Base-by-base conservation (phyloP, 2,113 vertebrate genomes). In the Leptosomus discolor region DNA sequence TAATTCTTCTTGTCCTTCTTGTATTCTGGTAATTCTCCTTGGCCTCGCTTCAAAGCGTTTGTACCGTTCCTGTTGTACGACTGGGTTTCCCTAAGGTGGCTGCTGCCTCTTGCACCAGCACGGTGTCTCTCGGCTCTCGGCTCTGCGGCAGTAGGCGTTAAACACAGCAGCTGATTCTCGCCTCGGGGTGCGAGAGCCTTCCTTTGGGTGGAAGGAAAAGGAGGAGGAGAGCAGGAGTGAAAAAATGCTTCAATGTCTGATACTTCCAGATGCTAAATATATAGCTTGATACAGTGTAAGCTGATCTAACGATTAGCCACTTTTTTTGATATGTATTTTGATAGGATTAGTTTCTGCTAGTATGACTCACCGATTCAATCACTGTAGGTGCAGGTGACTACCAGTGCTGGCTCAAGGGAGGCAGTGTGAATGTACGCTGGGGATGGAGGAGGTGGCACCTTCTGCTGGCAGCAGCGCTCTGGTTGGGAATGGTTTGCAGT, bases 61-160 rank as follows among this genome's bases (percentile, higher is more conserved):
- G 27, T 8, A 5, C 29, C 1, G 3, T 10, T 21, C 21, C 15
- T 14, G 21, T 4, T 60, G 56, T 32, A 7, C 0, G 2, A 6
- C 27, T 11, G 30, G 3, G 11, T 32, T 63, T 76, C 23, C 60
- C 37, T 27, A 4, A 9, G 3, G 41, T 4, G 23, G 13, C 67
- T 32, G 50, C 60, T 81, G 74, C 78, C 51, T 17, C 67, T 37
- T 37, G 9, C 22, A 4, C 19, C 32, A 15, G 36, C 9, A 6
- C 37, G 11, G 2, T 2, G 24, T 29, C 48, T 58, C 27, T 74
- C 9, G 45, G 45, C 45, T 46, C 51, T 27, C 63, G 27, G 22
- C 46, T 58, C 32, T 19, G 1, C 3, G 0, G n/a, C 7, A 4
- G 23, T 13, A 14, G 50, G 23, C 60, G 69, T 65, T 29, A 30